Evolutionary conservation across 2,888 invertebrate genomes (phyloP), one percentile per base, ranked within the genome.

Genomic region (Gari tellinella): DNA sequence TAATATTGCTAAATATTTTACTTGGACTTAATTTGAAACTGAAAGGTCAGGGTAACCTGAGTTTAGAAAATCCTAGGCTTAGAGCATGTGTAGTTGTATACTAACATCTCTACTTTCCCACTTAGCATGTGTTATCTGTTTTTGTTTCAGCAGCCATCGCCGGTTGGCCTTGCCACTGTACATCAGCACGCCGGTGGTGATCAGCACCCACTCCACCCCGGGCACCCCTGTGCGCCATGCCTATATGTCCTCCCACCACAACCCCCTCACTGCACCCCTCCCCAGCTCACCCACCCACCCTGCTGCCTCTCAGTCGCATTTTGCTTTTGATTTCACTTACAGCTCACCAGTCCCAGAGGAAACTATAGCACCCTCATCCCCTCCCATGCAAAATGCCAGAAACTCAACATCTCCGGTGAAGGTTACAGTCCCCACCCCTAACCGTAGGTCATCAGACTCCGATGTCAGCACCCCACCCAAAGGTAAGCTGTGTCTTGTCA

Each of bases 381-480:
- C 86, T 60, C 70, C 68, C 41, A 48, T 43, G 52, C 92, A 92
- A 72, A 83, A 77, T 52, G 62, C 72, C 57, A 80, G 86, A 83
- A 41, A 94, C 94, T 91, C 91, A 5, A 83, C 86, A 1, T 88
- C 87, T 8, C 87, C 89, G 92, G 66, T 93, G 93, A 55, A 94
- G 94, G 69, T 94, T 94, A 78, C 94, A 94, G n/a, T 93, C 93
- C 92, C 90, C 92, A 93, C 86, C 92, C 52, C 65, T 17, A 93
- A 84, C 80, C 94, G 97, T 60, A 93, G 97, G 83, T 97, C 97
- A 3, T 97, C 97, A 2, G 98, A 98, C 92, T 97, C 98, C 0
- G 98, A 98, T 93, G 95, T 97, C 82, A 97, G 96, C 93, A 95
- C 97, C 55, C 97, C 97, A 14, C 97, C 97, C 4, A 97, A 97